Percentiles rank a stretch among this genome's conserved stretches.
These are phyloP conservation scores for Cacoxenus indagator DNA, from an alignment of 2,888 invertebrate species.

Conservation along the genomic window DNA sequence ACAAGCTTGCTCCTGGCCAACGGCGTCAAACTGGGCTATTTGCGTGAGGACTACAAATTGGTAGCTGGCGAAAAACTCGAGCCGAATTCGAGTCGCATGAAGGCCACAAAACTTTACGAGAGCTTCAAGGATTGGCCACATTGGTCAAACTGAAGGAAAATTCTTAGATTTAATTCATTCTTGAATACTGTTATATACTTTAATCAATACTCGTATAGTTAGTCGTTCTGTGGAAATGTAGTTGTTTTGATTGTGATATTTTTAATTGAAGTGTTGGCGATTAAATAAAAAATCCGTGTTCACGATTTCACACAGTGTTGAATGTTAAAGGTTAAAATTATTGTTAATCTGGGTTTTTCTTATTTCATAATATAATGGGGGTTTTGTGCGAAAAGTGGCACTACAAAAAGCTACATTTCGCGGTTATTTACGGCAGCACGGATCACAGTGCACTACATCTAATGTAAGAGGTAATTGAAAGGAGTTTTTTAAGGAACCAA, in stretches of 20 bases:
- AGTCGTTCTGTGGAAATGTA: not conserved
- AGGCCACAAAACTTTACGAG: slow-evolving; percentile 77
- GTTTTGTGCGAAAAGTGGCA: too few species aligned
- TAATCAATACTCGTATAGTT: not conserved
- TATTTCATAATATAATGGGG: too few species aligned
- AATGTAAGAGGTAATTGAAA: too few species aligned
- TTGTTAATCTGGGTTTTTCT: too few species aligned
- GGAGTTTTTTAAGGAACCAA: too few species aligned
- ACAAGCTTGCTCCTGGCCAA: slow-evolving; percentile 75
- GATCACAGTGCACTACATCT: too few species aligned
- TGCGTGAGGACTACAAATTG: slow-evolving; percentile 75
- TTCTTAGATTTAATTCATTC: not conserved
- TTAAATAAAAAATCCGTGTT: slow-evolving; percentile 2
- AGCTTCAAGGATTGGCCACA: slow-evolving; percentile 80
- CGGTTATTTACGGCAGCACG: too few species aligned
- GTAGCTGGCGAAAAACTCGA: slow-evolving; percentile 78
- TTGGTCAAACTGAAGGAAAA: slow-evolving; percentile 65
- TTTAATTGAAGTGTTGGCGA: not conserved
- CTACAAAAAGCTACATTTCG: too few species aligned
- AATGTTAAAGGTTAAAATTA: slow-evolving; percentile 1
- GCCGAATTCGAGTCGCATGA: slow-evolving; percentile 76
- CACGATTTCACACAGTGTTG: not conserved
- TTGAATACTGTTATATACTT: not conserved
- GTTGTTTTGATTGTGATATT: slow-evolving; percentile 12
- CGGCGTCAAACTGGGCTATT: slow-evolving; percentile 76